A percentile compares a stretch with the other conserved stretches of the same genome.
Conservation (phyloP, 2,888 invertebrate species). For the Nymphalis polychloros region DNA sequence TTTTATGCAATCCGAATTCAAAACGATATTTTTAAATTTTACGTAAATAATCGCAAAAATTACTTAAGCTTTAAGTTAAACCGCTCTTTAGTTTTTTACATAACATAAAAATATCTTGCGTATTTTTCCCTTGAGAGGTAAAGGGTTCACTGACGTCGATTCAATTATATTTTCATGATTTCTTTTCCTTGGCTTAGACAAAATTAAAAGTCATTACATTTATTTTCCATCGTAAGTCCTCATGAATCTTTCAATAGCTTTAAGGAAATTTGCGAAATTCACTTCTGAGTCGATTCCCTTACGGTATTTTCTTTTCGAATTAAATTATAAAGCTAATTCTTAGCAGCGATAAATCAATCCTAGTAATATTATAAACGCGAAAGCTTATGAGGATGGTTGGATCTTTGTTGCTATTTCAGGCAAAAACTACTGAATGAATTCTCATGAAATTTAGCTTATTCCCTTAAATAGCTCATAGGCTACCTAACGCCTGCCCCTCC, state of each 20-base stretch:
- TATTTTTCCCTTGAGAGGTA: constrained; percentile 44
- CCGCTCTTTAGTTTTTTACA: constrained; percentile 15
- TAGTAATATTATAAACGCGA: no score
- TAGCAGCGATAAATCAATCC: no score
- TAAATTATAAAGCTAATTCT: constrained; percentile 1
- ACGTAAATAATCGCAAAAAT: constrained; percentile 8
- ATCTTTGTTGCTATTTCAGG: no score
- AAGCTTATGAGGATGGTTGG: no score
- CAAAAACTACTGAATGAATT: no score
- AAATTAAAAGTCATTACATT: constrained; percentile 42
- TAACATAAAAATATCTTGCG: constrained; percentile 37
- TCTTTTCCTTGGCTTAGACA: constrained; percentile 36
- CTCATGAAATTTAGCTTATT: no score
- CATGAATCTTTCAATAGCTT: constrained; percentile 40
- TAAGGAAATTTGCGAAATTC: constrained; percentile 38
- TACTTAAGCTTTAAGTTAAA: constrained; percentile 4
- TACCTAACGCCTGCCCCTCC: no score
- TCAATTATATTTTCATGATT: constrained; percentile 60
- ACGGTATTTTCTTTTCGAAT: constrained; percentile 21
- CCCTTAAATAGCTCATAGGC: no score
- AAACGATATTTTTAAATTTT: constrained; percentile 23
- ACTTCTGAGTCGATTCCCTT: constrained; percentile 21
- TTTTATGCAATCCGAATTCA: constrained; percentile 33
- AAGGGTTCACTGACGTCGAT: constrained; percentile 49
- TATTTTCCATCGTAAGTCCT: constrained; percentile 40